Percentiles rank a stretch among this genome's conserved stretches.
These are phyloP conservation scores for Hafferia zeledoni DNA, from an alignment of 2,797 vertebrate genomes.

Conservation along the genomic window DNA sequence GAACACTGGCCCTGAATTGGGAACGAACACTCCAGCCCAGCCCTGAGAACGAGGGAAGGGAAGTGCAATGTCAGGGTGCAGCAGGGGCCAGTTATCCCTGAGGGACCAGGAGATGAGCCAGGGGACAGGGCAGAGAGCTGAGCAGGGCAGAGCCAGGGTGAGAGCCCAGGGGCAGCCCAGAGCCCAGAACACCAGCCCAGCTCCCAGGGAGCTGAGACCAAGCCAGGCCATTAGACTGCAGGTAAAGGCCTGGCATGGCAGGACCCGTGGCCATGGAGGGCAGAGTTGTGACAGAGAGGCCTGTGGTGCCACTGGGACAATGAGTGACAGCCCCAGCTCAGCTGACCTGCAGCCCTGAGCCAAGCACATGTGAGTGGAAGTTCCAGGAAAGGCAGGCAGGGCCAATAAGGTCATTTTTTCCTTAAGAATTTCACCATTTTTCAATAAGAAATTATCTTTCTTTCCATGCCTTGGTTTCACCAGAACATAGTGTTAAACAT, in stretches of 20 bases:
- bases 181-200: background rate
- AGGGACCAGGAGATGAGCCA: background rate
- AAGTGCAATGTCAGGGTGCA: background rate
- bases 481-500: background rate
- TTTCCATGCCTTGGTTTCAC: background rate
- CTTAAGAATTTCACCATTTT: background rate
- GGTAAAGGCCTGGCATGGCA: background rate
- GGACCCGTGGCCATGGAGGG: accelerated
- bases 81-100: background rate
- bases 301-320: accelerated
- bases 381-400: background rate
- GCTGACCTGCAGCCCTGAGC: background rate
- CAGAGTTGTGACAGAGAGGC: background rate
- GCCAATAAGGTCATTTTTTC: background rate
- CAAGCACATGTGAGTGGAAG: background rate
- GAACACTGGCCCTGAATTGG: background rate
- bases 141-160: background rate
- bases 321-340: background rate
- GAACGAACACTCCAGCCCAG: background rate
- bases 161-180: background rate
- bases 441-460: background rate
- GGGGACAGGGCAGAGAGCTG: background rate
- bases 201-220: background rate
- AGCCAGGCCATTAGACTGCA: background rate
- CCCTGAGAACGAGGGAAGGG: background rate